Percentiles rank a stretch among this genome's conserved stretches.
These are phyloP conservation scores for Limnephilus auricula DNA, from an alignment of 2,888 invertebrate genomes.

Conservation along the genomic window DNA sequence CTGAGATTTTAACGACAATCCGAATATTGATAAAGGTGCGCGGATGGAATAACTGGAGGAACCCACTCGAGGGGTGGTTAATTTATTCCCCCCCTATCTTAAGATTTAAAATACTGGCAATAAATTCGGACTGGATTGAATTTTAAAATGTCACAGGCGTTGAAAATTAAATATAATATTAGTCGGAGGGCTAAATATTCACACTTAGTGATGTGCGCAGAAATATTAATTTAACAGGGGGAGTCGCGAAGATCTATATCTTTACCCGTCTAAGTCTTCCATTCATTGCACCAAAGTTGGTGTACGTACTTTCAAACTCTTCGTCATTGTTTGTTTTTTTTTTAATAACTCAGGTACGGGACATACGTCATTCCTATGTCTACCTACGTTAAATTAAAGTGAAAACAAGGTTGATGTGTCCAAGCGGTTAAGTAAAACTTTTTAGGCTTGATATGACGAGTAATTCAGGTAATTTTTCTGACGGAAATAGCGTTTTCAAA, in stretches of 20 bases:
- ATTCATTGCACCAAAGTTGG: not conserved
- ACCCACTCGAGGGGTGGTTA: conserved; percentile 25
- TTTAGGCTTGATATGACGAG: no score
- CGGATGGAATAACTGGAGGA: conserved; percentile 14
- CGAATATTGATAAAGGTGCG: conserved; percentile 53
- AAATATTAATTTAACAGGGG: not conserved
- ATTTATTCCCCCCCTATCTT: conserved; percentile 46
- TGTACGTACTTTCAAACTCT: no score
- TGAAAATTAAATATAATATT: conserved; percentile 35
- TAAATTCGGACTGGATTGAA: conserved; percentile 51
- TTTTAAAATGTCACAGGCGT: conserved; percentile 51
- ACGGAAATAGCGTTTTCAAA: no score
- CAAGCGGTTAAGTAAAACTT: no score
- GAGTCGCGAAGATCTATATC: not conserved
- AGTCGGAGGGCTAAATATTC: not conserved
- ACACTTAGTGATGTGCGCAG: not conserved
- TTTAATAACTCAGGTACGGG: no score
- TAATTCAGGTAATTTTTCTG: no score
- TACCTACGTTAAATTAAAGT: no score
- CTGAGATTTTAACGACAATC: conserved; percentile 54
- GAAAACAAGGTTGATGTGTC: no score
- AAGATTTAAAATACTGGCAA: conserved; percentile 40
- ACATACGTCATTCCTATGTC: no score
- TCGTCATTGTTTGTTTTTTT: no score
- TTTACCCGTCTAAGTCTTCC: not conserved